These are phyloP conservation scores for Drosophila mimica DNA, from an alignment of 2,888 invertebrate genomes.

Conservation along the genomic window DNA sequence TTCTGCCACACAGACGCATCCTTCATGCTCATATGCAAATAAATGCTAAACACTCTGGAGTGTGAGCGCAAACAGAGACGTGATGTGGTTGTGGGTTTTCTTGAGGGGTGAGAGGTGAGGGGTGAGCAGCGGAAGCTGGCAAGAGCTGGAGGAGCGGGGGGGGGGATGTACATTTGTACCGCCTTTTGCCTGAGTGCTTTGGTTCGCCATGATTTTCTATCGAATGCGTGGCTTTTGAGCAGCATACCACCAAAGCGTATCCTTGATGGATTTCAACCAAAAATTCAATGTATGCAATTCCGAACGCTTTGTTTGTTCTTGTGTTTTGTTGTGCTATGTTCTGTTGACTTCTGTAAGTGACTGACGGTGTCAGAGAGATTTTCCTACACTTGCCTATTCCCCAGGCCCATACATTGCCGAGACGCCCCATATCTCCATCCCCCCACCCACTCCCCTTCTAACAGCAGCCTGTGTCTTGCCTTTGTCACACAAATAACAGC, in stretches of 20 bases:
- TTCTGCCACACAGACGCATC: slow-evolving; percentile 16
- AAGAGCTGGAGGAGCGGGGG: too few species aligned
- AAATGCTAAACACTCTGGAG: slow-evolving; percentile 68
- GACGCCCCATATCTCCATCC: neutral
- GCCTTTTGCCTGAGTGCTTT: slow-evolving; percentile 42
- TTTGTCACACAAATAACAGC: slow-evolving; percentile 67
- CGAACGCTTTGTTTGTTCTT: slow-evolving; percentile 51
- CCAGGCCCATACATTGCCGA: slow-evolving; percentile 20
- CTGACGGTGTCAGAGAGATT: slow-evolving; percentile 61
- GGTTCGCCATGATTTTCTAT: slow-evolving; percentile 46
- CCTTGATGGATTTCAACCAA: slow-evolving; percentile 69
- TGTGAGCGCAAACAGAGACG: slow-evolving; percentile 12
- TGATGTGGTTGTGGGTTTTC: slow-evolving; percentile 9
- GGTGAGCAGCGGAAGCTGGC: too few species aligned
- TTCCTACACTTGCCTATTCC: slow-evolving; percentile 17
- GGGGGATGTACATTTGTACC: neutral
- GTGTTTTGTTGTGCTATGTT: slow-evolving; percentile 38
- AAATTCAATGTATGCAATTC: slow-evolving; percentile 61
- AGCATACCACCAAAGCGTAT: slow-evolving; percentile 51
- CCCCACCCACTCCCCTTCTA: neutral
- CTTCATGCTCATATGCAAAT: slow-evolving; percentile 67
- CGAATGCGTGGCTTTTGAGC: slow-evolving; percentile 16
- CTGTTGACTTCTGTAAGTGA: slow-evolving; percentile 60
- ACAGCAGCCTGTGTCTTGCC: slow-evolving; percentile 37
- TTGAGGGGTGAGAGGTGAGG: neutral